Conservation (phyloP, 2,888 invertebrate species). For the Malthinus seriepunctatus region DNA sequence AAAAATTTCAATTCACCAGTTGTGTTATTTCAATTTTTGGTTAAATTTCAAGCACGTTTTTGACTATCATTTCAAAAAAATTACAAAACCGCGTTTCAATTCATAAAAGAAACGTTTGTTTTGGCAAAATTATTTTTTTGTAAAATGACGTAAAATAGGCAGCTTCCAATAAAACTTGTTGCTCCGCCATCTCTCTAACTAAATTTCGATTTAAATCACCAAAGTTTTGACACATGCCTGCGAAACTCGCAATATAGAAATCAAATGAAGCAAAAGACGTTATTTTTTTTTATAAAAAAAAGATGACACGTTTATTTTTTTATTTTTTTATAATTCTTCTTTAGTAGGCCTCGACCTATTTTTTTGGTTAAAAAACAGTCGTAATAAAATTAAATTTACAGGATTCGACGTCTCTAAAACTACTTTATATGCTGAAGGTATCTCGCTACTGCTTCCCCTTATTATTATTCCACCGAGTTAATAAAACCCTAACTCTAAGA, state of each 20-base stretch:
- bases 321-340: no score
- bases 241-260: slow-evolving; percentile 8
- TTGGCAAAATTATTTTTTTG: no score
- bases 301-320: slow-evolving; percentile 7
- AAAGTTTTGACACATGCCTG: slow-evolving; percentile 9
- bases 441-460: not conserved
- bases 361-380: not conserved
- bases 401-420: not conserved
- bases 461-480: not conserved
- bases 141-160: not conserved
- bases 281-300: slow-evolving; percentile 7
- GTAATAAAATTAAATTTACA: slow-evolving; percentile 4
- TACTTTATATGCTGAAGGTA: slow-evolving; percentile 6
- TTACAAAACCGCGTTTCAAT: no score
- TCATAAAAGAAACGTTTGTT: no score
- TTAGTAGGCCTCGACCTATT: slow-evolving; percentile 1
- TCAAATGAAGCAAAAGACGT: slow-evolving; percentile 5
- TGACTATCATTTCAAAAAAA: no score
- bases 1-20: no score
- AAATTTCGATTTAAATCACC: slow-evolving; percentile 12
- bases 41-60: no score
- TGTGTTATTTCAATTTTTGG: no score
- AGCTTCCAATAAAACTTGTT: slow-evolving; percentile 2
- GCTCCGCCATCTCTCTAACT: not conserved
- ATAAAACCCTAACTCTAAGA: no score